Conservation (phyloP, 2,888 invertebrate genomes). For the Punctoribates punctum region DNA sequence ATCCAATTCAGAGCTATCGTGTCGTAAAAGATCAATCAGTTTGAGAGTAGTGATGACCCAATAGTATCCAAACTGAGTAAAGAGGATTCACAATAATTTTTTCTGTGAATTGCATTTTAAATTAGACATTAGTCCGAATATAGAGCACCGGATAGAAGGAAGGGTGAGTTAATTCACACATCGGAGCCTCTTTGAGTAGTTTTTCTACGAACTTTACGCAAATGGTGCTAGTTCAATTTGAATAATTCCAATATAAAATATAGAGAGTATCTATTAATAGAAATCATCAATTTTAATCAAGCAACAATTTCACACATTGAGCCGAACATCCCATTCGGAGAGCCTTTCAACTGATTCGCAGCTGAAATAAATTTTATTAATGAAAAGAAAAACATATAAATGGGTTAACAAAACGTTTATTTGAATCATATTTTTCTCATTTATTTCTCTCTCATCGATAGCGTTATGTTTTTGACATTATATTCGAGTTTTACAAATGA, state of each 20-base stretch:
- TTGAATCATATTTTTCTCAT: constrained; percentile 19
- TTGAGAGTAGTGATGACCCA: not conserved
- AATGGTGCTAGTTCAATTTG: too few relatives aligned
- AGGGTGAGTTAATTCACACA: not conserved
- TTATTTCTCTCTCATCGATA: not conserved
- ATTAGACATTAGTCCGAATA: not conserved
- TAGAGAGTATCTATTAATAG: not conserved
- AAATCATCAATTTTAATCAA: constrained; percentile 21
- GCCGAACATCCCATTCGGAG: not conserved
- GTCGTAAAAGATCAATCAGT: constrained; percentile 23
- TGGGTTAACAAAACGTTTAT: not conserved
- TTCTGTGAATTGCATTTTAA: constrained; percentile 18
- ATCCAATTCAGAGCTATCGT: not conserved
- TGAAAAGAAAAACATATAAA: not conserved
- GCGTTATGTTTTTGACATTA: not conserved
- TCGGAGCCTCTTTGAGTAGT: not conserved
- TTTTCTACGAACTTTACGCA: too few relatives aligned
- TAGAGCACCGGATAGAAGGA: not conserved
- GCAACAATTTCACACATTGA: not conserved
- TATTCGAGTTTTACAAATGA: not conserved
- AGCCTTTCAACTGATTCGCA: not conserved
- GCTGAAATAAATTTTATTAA: not conserved
- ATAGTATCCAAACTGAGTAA: not conserved
- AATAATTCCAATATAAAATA: too few relatives aligned
- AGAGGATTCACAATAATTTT: not conserved